Evolutionary conservation across 2,888 invertebrate genomes (phyloP).

Genomic region (Rotaria magnacalcarata): DNA sequence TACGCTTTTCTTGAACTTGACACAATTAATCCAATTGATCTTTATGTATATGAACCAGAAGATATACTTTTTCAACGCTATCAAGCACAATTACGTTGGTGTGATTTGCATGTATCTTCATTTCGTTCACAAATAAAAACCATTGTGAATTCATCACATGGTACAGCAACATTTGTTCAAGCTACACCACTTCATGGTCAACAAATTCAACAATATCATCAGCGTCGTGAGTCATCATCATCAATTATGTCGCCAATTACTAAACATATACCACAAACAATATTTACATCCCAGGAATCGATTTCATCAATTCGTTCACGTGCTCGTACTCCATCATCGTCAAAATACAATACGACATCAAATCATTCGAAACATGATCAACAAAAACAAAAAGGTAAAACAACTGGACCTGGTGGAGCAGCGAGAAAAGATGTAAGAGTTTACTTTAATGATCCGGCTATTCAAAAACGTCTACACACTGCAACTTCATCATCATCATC

Average conservation of each 20-base stretch:
- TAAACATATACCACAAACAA: neutral
- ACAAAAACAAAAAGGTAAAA: neutral
- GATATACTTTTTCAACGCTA: constrained; percentile 23
- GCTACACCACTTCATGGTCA: neutral
- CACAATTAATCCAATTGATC: neutral
- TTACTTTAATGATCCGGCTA: constrained; percentile 18
- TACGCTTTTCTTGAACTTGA: constrained; percentile 26
- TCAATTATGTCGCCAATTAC: neutral
- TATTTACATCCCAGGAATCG: neutral
- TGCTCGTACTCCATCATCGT: neutral
- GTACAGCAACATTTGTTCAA: neutral
- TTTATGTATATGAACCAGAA: neutral
- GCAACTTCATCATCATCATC: neutral
- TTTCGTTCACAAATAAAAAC: constrained; percentile 15
- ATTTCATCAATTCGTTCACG: neutral
- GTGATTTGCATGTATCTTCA: neutral
- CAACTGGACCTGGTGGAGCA: neutral
- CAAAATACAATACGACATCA: neutral
- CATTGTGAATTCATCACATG: constrained; percentile 9
- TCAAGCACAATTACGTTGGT: constrained; percentile 36
- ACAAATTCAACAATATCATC: constrained; percentile 13
- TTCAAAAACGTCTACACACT: neutral
- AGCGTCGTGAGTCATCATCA: neutral
- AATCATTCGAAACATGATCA: neutral
- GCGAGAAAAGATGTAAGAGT: neutral